These are phyloP conservation scores for Latheticus oryzae DNA, from an alignment of 2,888 invertebrate species.

Conservation along the genomic window DNA sequence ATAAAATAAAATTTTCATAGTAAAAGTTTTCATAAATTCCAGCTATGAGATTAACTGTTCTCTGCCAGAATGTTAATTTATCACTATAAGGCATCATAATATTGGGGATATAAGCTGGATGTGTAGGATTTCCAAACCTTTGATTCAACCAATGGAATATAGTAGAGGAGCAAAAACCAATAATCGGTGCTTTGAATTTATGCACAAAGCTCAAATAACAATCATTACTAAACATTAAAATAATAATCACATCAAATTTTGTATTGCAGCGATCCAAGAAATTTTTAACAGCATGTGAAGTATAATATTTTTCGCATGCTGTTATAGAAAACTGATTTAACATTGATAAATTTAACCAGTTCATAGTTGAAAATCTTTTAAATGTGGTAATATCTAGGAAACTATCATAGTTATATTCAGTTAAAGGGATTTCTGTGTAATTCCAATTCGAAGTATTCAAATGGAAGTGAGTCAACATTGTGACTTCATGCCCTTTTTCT, in stretches of 20 bases:
- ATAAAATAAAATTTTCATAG: conserved; percentile 4
- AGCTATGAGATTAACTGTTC: conserved; percentile 61
- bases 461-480: conserved; percentile 72
- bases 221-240: conserved; percentile 78
- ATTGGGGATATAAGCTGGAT: conserved; percentile 66
- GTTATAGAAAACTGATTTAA: conserved; percentile 1
- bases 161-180: conserved; percentile 66
- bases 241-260: conserved; percentile 74
- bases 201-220: conserved; percentile 75
- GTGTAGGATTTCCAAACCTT: conserved; percentile 66
- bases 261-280: conserved; percentile 63
- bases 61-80: conserved; percentile 56
- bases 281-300: conserved; percentile 60
- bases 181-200: conserved; percentile 71
- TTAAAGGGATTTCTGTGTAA: conserved; percentile 67
- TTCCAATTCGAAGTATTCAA: conserved; percentile 66
- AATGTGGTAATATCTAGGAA: conserved; percentile 5
- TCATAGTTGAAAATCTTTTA: neutral
- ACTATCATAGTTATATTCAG: too few relatives aligned
- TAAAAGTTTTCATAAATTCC: neutral
- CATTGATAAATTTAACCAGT: conserved; percentile 1
- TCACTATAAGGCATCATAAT: conserved; percentile 61
- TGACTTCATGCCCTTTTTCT: conserved; percentile 73
- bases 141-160: conserved; percentile 66
- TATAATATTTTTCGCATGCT: conserved; percentile 41